These are phyloP conservation scores for Microplitis demolitor DNA, from an alignment of 1,140 invertebrate species.

Conservation along the genomic window DNA sequence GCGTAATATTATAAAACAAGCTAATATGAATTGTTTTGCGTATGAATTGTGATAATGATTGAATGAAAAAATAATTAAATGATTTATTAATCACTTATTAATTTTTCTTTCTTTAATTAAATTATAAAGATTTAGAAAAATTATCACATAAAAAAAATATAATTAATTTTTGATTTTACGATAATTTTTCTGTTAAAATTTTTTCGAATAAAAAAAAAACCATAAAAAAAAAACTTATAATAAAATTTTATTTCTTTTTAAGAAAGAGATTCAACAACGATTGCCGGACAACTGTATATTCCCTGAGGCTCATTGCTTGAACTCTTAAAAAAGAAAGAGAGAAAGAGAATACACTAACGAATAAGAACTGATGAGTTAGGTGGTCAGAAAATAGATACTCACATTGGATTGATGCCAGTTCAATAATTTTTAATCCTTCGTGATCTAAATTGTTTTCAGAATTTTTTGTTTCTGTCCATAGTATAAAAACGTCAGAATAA, in stretches of 20 bases:
- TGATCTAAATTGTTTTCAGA: not conserved
- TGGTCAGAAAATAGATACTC: constrained; percentile 17
- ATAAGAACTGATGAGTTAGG: constrained; percentile 1
- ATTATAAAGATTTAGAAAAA: too few relatives aligned
- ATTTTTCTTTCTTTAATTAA: too few relatives aligned
- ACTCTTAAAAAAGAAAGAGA: not conserved
- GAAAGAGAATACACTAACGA: not conserved
- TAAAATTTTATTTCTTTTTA: not conserved
- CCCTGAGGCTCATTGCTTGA: not conserved
- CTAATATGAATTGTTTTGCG: too few relatives aligned
- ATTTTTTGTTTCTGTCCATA: not conserved
- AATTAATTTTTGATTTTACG: too few relatives aligned
- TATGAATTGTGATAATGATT: too few relatives aligned
- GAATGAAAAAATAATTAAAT: too few relatives aligned
- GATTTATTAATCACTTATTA: too few relatives aligned
- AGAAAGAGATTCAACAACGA: constrained; percentile 1
- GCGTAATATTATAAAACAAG: too few relatives aligned
- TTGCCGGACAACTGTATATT: not conserved
- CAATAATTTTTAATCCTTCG: constrained; percentile 6
- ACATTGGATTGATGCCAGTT: constrained; percentile 25
- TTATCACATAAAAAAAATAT: too few relatives aligned
- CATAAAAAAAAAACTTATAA: too few relatives aligned
- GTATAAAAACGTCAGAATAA: constrained; percentile 23
- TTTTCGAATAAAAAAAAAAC: too few relatives aligned
- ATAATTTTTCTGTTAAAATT: too few relatives aligned